Conservation (phyloP, 1,140 invertebrate genomes). For the Drosophila kohkoa region DNA sequence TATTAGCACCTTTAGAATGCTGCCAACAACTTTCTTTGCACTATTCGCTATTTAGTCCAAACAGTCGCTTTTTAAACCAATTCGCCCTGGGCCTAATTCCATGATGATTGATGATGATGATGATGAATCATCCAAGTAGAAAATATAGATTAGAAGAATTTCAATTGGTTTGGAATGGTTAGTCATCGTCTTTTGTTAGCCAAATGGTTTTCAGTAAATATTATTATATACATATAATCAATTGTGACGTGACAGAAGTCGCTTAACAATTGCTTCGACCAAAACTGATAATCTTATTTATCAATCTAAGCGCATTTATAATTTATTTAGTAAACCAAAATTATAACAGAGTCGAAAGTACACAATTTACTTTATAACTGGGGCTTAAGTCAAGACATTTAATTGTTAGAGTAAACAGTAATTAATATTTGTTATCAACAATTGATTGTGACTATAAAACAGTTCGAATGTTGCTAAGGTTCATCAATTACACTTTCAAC, state of each 20-base stretch:
- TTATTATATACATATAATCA: conserved; percentile 2
- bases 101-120: conserved; percentile 1
- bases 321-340: neutral
- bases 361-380: neutral
- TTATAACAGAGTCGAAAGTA: neutral
- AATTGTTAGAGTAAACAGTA: neutral
- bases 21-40: conserved; percentile 41
- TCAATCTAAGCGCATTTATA: conserved; percentile 19
- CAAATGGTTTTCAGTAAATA: conserved; percentile 12
- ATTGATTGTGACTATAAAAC: neutral
- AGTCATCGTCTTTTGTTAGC: conserved; percentile 26
- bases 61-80: conserved; percentile 12
- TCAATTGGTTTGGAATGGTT: conserved; percentile 7
- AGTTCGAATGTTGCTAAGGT: neutral
- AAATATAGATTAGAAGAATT: conserved; percentile 18
- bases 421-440: neutral
- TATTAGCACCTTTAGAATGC: conserved; percentile 18
- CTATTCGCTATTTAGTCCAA: conserved; percentile 10
- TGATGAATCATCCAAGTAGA: conserved; percentile 10
- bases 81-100: conserved; percentile 5
- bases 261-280: neutral
- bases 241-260: conserved; percentile 11
- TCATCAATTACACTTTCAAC: neutral
- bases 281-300: conserved; percentile 7
- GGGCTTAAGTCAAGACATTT: neutral